Evolutionary conservation across 2,113 vertebrate species (phyloP), one percentile per base, ranked within the genome.

Genomic region (Phylloscopus whistleri): DNA sequence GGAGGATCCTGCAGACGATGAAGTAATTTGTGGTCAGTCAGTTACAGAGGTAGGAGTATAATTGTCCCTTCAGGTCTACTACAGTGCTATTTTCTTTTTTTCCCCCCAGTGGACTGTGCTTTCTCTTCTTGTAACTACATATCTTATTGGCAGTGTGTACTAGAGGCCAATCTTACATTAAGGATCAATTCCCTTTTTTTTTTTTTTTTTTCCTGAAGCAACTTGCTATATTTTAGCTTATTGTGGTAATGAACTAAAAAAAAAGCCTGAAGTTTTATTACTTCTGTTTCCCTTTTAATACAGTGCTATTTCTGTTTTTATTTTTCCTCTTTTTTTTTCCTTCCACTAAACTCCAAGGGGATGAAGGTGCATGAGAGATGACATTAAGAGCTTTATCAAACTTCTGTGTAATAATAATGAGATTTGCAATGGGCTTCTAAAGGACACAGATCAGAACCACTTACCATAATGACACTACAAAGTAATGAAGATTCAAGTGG

Each of bases 401-500:
- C 94, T 96, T 94, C 96, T 97, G 49, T 96, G 95, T 97, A 87
- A 96, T 97, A 97, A 94, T 97, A 97, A 97, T 92, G 94, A 98
- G 92, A 95, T 94, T 94, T 94, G 88, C 75, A 95, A 49, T 41
- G 37, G 85, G 84, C 94, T 97, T 95, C 90, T 95, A 96, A 97
- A 96, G 95, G 96, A 97, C 35, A 91, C 89, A 90, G 95, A 96
- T 95, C 97, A 97, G 96, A 96, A 70, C 83, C 94, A 98, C 97
- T 98, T 98, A 94, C 88, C 87, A 85, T 97, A 97, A 98, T 97
- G 96, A 91, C 88, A 88, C 96, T 97, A 97, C 93, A 96, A 93
- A 97, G 90, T 97, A 98, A 98, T 96, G 97, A 98, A 98, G 94
- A 93, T 97, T 98, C 97, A 97, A 98, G 98, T 97, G 97, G 92